These are phyloP conservation scores for Neocrepidodera transversa DNA, from an alignment of 2,888 invertebrate species.

Conservation along the genomic window DNA sequence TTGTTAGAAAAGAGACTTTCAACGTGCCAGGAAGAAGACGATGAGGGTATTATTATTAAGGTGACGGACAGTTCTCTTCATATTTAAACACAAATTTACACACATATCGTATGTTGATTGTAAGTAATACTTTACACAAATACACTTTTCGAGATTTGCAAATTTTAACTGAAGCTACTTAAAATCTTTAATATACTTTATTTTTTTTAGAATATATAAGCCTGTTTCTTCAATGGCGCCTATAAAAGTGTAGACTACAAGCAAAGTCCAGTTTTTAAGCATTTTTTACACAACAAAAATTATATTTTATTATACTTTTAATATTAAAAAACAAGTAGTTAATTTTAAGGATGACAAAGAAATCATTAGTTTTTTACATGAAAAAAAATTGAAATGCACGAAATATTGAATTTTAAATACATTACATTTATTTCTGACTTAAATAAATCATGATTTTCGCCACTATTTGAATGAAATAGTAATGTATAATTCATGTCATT, in stretches of 20 bases:
- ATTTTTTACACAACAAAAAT: slow-evolving; percentile 14
- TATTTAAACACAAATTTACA: slow-evolving; percentile 42
- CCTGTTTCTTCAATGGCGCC: neutral
- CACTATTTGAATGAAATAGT: too few relatives aligned
- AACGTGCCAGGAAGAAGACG: slow-evolving; percentile 86
- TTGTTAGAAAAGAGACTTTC: slow-evolving; percentile 72
- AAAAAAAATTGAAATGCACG: too few relatives aligned
- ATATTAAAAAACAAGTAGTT: neutral
- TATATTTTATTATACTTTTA: slow-evolving; percentile 24
- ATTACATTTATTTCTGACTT: too few relatives aligned
- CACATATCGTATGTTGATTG: too few relatives aligned
- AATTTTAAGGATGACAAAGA: neutral
- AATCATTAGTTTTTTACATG: too few relatives aligned
- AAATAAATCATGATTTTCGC: too few relatives aligned
- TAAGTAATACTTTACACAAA: too few relatives aligned
- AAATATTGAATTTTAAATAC: too few relatives aligned
- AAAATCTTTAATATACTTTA: neutral
- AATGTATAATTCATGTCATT: too few relatives aligned
- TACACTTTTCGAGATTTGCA: too few relatives aligned
- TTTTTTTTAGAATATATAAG: slow-evolving; percentile 2
- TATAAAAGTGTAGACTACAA: slow-evolving; percentile 12
- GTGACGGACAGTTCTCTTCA: slow-evolving; percentile 60
- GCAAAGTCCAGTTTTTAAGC: slow-evolving; percentile 11
- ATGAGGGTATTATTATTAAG: slow-evolving; percentile 72
- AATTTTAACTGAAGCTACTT: too few relatives aligned